Percentiles rank a stretch among this genome's conserved stretches.
These are phyloP conservation scores for Linepithema humile DNA, from an alignment of 1,140 invertebrate species.

Conservation along the genomic window DNA sequence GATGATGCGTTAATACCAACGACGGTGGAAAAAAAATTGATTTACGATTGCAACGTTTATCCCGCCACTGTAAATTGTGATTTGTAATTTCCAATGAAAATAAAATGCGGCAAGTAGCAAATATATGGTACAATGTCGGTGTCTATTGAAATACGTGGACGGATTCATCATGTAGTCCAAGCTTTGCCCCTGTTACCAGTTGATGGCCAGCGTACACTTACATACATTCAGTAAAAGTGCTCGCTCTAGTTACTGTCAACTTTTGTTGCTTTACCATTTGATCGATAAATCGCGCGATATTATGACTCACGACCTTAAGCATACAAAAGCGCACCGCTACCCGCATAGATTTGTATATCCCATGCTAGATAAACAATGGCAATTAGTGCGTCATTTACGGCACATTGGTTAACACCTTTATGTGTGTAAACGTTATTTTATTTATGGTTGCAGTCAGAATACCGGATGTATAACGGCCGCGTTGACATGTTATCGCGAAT, in stretches of 20 bases:
- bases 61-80: not conserved
- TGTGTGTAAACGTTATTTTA: slow-evolving; percentile 37
- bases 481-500: slow-evolving; percentile 37
- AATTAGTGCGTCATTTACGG: slow-evolving; percentile 36
- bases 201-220: slow-evolving; percentile 27
- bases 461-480: slow-evolving; percentile 32
- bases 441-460: slow-evolving; percentile 41
- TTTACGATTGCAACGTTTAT: no score
- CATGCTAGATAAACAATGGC: slow-evolving; percentile 13
- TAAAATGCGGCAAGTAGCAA: not conserved
- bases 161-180: slow-evolving; percentile 22
- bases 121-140: slow-evolving; percentile 26
- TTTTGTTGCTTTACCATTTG: slow-evolving; percentile 48
- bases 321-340: slow-evolving; percentile 38
- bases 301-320: slow-evolving; percentile 52
- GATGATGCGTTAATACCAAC: not conserved
- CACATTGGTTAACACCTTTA: not conserved
- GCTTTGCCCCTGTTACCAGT: slow-evolving; percentile 32
- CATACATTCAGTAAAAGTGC: not conserved
- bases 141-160: slow-evolving; percentile 9
- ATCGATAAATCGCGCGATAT: slow-evolving; percentile 64
- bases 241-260: slow-evolving; percentile 41
- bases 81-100: slow-evolving; percentile 5
- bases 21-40: no score
- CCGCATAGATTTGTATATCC: slow-evolving; percentile 53